Base-by-base conservation (phyloP, 2,113 vertebrate genomes). In the Lota lota region DNA sequence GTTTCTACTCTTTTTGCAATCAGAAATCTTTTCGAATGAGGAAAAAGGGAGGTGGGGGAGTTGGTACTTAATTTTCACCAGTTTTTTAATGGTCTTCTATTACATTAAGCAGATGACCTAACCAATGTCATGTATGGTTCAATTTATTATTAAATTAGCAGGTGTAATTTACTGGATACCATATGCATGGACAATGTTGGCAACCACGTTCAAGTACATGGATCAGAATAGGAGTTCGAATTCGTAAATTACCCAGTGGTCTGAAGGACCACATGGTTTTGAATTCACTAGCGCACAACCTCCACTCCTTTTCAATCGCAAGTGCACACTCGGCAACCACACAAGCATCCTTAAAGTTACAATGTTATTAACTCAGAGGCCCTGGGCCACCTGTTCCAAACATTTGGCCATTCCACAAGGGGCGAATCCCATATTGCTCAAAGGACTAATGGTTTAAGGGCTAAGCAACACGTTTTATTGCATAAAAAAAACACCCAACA, bases 281-380 rank as follows among this genome's bases (percentile, higher is more conserved):
- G 12, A 53, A 53, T 68, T 76, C 56, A 69, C 16, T 22, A 3
- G 63, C 18, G 28, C 1, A 18, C 18, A 57, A 56, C 22, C 61
- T 63, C 80, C 18, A 68, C 61, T 36, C 61, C 15, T 63, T 18
- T 59, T 69, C 66, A 74, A 36, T 80, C 79, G 72, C 53, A 84
- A 64, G 69, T 63, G 36, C 22, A 59, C 72, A 68, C 66, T 20
- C 15, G 20, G 18, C 20, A 18, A 47, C 3, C 61, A 36, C 79
- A 79, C 83, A 73, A 22, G 14, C 73, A 61, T 73, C 72, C 72
- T 78, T 70, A 85, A 67, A 70, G 71, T 60, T 71, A 79, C 74
- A 1, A 79, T 72, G 68, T 28, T 14, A 75, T 66, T 62, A 18
- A 21, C 17, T 78, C 47, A 73, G 63, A 69, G 68, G 78, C 72